A percentile compares a stretch with the other conserved stretches of the same genome.
These are phyloP conservation scores for Pseudococcus jackbeardsleyi DNA, from an alignment of 2,888 invertebrate genomes.

Conservation along the genomic window DNA sequence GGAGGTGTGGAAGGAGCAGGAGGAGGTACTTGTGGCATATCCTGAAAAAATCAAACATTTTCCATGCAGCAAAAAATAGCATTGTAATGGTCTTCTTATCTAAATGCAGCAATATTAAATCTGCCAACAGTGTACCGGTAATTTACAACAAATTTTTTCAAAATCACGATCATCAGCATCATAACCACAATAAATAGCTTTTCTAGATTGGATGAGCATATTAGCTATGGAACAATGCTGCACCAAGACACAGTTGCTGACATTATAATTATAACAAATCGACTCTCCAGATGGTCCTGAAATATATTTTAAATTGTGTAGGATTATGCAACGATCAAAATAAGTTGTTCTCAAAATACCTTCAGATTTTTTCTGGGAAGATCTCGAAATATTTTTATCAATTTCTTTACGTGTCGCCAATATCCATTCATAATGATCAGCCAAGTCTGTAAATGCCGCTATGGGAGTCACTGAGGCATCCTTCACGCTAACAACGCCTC, in stretches of 20 bases:
- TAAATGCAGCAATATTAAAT: too few species aligned
- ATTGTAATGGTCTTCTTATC: too few species aligned
- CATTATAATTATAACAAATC: neutral
- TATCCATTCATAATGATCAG: conserved; percentile 12
- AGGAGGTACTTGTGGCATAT: too few species aligned
- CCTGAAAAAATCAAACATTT: too few species aligned
- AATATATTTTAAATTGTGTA: neutral
- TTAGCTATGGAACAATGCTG: neutral
- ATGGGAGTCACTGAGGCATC: neutral
- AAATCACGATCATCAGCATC: neutral
- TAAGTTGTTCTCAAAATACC: neutral
- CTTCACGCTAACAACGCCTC: conserved; percentile 48
- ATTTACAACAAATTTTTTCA: neutral
- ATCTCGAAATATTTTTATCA: neutral
- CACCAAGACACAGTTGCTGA: neutral
- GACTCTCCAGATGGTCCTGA: neutral
- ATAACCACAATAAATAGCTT: neutral
- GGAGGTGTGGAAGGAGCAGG: too few species aligned
- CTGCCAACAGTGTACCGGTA: too few species aligned
- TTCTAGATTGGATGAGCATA: neutral
- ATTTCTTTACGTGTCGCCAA: neutral
- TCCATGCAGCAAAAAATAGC: too few species aligned
- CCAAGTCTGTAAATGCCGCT: conserved; percentile 32
- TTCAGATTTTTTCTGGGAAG: neutral
- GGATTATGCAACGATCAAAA: too few species aligned